Evolutionary conservation across 2,888 invertebrate genomes (phyloP).

Genomic region (Nebria brevicollis): DNA sequence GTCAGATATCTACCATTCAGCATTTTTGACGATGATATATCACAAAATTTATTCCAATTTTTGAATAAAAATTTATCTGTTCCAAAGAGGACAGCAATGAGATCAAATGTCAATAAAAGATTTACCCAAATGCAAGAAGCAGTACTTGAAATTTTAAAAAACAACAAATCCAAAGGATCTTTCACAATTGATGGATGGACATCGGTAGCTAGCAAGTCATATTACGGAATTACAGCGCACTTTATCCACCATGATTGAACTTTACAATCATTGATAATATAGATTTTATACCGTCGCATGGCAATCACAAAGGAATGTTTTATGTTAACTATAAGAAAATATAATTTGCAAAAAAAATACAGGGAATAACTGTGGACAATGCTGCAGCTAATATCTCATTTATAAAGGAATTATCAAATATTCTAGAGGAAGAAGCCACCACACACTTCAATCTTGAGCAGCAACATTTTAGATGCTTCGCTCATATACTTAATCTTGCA

Average conservation of each 20-base stretch:
- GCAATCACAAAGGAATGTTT: conserved; percentile 52
- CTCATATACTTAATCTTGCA: conserved; percentile 53
- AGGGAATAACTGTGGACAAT: conserved; percentile 53
- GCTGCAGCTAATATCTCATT: conserved; percentile 51
- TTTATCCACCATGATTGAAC: conserved; percentile 47
- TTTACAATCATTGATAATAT: conserved; percentile 48
- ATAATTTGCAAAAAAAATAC: conserved; percentile 50
- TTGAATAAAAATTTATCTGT: no score
- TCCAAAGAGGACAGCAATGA: no score
- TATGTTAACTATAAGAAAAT: conserved; percentile 50
- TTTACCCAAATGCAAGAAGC: no score
- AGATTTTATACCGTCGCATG: conserved; percentile 49
- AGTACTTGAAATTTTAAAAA: no score
- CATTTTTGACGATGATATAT: no score
- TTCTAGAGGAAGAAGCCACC: conserved; percentile 18
- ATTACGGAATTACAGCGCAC: conserved; percentile 45
- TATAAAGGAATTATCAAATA: conserved; percentile 49
- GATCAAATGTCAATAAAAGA: no score
- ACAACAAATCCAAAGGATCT: conserved; percentile 11
- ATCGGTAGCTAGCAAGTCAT: no score
- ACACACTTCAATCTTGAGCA: conserved; percentile 48
- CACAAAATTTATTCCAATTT: no score
- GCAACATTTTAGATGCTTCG: conserved; percentile 53
- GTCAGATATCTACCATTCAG: no score
- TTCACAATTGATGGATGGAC: conserved; percentile 49